Evolutionary conservation across 2,797 vertebrate species (phyloP).

Genomic region (Diplodus sargus): DNA sequence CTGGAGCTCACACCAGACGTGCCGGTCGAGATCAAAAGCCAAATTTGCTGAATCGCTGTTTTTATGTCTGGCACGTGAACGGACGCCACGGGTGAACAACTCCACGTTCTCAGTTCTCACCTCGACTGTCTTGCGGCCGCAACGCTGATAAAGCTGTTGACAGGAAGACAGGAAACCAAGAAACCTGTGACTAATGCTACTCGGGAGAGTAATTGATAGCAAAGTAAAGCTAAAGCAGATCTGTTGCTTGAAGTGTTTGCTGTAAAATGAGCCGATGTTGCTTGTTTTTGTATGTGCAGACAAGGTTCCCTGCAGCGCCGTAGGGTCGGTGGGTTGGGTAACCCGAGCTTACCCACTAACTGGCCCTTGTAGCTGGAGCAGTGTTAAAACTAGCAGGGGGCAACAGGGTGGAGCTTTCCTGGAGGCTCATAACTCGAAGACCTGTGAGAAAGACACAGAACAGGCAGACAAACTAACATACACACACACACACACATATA

Average conservation of each 20-base stretch:
- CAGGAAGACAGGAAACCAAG: slow-evolving; percentile 26
- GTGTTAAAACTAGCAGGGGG: slow-evolving; percentile 71
- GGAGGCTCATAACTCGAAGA: slow-evolving; percentile 46
- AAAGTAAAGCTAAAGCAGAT: slow-evolving; percentile 52
- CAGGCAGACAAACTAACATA: slow-evolving; percentile 34
- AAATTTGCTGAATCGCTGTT: slow-evolving; percentile 59
- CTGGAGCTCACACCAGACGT: slow-evolving; percentile 65
- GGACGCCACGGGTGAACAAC: slow-evolving; percentile 34
- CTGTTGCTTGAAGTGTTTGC: slow-evolving; percentile 61
- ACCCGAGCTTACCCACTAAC: slow-evolving; percentile 75
- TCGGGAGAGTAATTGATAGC: slow-evolving; percentile 2
- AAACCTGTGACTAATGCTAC: slow-evolving; percentile 22
- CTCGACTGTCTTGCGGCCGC: slow-evolving; percentile 14
- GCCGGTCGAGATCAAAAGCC: slow-evolving; percentile 57
- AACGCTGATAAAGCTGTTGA: slow-evolving; percentile 34
- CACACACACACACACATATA: slow-evolving; percentile 30
- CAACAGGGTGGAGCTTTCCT: slow-evolving; percentile 54
- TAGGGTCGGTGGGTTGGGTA: slow-evolving; percentile 73
- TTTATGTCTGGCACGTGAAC: slow-evolving; percentile 56
- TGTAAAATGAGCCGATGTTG: slow-evolving; percentile 78
- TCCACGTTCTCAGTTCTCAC: slow-evolving; percentile 46
- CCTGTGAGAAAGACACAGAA: slow-evolving; percentile 43
- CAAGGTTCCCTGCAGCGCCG: slow-evolving; percentile 65
- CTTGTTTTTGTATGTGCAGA: slow-evolving; percentile 83
- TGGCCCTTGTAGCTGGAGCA: slow-evolving; percentile 73